These are phyloP conservation scores for Polyploca ridens DNA, from an alignment of 2,888 invertebrate genomes.

Conservation along the genomic window DNA sequence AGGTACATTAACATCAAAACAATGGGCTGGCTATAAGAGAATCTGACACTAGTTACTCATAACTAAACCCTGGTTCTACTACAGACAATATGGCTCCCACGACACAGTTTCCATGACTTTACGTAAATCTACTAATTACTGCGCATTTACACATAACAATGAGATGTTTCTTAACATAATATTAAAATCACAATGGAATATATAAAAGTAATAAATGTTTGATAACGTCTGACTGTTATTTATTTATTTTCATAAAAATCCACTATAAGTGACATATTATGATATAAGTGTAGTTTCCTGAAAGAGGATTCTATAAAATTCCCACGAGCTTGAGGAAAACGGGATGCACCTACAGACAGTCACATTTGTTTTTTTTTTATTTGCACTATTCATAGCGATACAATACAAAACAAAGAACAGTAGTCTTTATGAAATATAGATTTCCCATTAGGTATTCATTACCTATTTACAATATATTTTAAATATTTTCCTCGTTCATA, in stretches of 20 bases:
- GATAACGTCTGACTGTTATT: neutral
- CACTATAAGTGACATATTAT: no score
- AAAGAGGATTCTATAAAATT: neutral
- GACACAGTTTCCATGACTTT: slow-evolving; percentile 78
- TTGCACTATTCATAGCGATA: neutral
- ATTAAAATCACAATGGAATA: slow-evolving; percentile 44
- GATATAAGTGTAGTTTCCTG: slow-evolving; percentile 5
- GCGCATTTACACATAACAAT: slow-evolving; percentile 66
- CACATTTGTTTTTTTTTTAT: no score
- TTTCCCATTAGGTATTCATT: neutral
- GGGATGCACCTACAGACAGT: no score
- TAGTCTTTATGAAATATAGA: neutral
- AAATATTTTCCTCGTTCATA: neutral
- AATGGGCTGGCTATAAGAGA: slow-evolving; percentile 48
- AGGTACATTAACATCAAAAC: slow-evolving; percentile 42
- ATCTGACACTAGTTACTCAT: slow-evolving; percentile 37
- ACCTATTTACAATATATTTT: neutral
- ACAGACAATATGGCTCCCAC: slow-evolving; percentile 75
- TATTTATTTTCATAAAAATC: neutral
- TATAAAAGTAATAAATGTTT: slow-evolving; percentile 16
- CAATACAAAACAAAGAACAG: neutral
- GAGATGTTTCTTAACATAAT: slow-evolving; percentile 57
- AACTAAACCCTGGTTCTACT: slow-evolving; percentile 23
- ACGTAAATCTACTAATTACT: slow-evolving; percentile 77
- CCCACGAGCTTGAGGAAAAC: neutral